Evolutionary conservation across 2,797 vertebrate species (phyloP), one percentile per base, ranked within the genome.

Genomic region (Typhlichthys subterraneus): DNA sequence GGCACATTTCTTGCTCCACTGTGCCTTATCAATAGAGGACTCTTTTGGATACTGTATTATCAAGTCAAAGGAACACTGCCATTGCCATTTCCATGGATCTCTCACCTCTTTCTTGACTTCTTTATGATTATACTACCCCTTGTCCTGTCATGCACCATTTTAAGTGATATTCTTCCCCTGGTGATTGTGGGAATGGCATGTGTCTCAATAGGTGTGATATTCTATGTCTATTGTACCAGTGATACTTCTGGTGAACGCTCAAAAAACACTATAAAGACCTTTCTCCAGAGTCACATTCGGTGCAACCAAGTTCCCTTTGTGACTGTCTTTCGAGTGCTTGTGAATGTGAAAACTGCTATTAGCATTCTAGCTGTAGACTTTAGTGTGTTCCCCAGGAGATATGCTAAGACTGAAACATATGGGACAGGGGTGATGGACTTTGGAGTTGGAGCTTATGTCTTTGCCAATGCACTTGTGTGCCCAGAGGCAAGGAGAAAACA

Each of bases 351-450:
- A 82, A 98, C 97, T 0, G 91, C 94, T 45, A 91, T 99, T 81
- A 94, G 93, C 81, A 99, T 99, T 70, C 83, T 99, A 49, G 98
- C 96, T 0, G 96, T 99, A 45, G 98, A 99, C 82, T 99, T 99
- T 54, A 91, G 85, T 0, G 81, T 97, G 47, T 99, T 95, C 1
- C 97, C 98, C 0, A 93, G 98, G 63, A 91, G 95, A 46, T 95
- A 95, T 0, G 97, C 96, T n/a, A 99, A 99, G 88, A 89, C 96
- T 0, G 98, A 99, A 87, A 94, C 93, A 19, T 99, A 98, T 4
- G 98, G 98, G 23, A 99, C 95, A 0, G 97, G 97, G 2, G 90
- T 90, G n/a, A 99, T 99, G 98, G 98, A 99, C 84, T 86, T 96
- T 33, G 97, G 97, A 1, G 97, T 98, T 0, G 97, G 97, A 54